Conservation (phyloP, 2,113 vertebrate genomes). For the Miniopterus natalensis region DNA sequence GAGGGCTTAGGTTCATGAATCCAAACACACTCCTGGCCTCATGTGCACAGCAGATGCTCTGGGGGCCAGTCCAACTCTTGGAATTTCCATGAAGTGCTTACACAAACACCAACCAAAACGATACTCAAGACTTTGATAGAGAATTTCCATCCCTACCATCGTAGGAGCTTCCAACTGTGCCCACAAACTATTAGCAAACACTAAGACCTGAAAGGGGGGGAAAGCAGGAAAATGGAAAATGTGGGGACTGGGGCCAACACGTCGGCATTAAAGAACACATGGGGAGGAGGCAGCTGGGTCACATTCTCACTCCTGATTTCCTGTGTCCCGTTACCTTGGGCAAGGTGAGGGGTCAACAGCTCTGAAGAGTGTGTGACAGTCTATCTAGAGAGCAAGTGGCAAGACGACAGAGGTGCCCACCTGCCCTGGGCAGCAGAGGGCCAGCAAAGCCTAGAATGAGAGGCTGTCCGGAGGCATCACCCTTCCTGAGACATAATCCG, state of each 20-base stretch:
- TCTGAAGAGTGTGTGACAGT: too few relatives aligned
- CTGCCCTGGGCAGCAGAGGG: not conserved
- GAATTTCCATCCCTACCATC: not conserved
- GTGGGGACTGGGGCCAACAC: not conserved
- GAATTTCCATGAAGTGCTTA: not conserved
- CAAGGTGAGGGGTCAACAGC: accelerated
- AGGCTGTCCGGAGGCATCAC: accelerated
- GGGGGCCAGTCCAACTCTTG: not conserved
- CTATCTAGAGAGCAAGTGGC: not conserved
- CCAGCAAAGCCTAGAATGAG: not conserved
- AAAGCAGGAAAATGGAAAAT: not conserved
- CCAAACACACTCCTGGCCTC: not conserved
- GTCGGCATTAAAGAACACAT: not conserved
- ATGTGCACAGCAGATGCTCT: not conserved
- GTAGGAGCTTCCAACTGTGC: not conserved
- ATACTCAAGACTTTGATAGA: not conserved
- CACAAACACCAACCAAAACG: not conserved
- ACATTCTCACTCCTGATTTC: not conserved
- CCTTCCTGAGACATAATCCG: not conserved
- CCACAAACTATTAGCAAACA: not conserved
- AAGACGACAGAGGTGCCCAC: not conserved
- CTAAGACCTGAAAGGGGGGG: not conserved
- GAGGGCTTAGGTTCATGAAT: not conserved
- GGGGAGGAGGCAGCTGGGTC: not conserved
- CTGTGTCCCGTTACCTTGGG: not conserved